Percentiles rank a stretch among this genome's conserved stretches.
phyloP scores from a whole-genome alignment of 2,888 invertebrate species.

The Agrochola circellaris region DNA sequence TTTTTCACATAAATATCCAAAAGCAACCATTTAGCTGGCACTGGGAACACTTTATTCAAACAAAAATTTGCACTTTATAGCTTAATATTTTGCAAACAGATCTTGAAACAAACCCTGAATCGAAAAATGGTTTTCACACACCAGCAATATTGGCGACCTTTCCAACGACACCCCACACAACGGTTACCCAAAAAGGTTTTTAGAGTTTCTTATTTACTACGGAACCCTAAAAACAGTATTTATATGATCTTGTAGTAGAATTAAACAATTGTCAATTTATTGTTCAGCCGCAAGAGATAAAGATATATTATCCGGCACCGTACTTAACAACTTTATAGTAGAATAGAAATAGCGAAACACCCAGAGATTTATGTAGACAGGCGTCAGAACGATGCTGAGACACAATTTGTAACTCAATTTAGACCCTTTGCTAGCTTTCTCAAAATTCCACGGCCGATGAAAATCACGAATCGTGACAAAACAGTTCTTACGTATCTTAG shows the following conservation, averaged over 20 bases:
- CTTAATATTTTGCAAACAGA: background rate
- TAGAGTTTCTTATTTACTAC: background rate
- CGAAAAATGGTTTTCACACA: background rate
- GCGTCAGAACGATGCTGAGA: constrained; percentile 33
- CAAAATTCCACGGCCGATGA: constrained; percentile 23
- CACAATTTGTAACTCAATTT: constrained; percentile 43
- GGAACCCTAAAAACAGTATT: background rate
- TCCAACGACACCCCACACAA: background rate
- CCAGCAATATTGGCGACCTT: background rate
- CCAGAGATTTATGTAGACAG: constrained; percentile 27
- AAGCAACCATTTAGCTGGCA: background rate
- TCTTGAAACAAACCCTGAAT: too few relatives aligned
- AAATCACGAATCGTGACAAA: constrained; percentile 15
- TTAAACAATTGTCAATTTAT: background rate
- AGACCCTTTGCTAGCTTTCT: constrained; percentile 31
- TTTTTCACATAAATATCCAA: background rate
- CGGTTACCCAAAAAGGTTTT: background rate
- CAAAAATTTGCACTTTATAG: background rate
- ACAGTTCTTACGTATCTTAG: constrained; percentile 5
- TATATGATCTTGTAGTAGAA: background rate
- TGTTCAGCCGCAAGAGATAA: background rate
- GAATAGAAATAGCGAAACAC: constrained; percentile 10
- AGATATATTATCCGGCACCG: background rate
- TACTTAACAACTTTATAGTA: constrained; percentile 11
- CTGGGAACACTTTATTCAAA: background rate